A percentile compares a stretch with the other conserved stretches of the same genome.
Conservation (phyloP, 2,888 invertebrate species). For the Deilephila elpenor region DNA sequence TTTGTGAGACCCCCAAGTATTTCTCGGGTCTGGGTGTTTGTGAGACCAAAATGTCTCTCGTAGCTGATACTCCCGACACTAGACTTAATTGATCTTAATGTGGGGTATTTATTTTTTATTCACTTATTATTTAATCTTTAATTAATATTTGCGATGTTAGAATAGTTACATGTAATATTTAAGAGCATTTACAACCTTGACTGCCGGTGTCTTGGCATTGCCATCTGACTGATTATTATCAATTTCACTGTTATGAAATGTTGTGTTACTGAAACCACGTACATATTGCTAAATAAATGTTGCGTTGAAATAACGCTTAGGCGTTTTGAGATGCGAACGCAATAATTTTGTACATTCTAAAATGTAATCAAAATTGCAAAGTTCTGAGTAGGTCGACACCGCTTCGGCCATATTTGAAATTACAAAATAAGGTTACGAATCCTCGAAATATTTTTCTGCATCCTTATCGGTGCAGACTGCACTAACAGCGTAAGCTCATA, state of each 20-base stretch:
- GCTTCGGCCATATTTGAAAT: not conserved
- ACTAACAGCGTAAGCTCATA: too few species aligned
- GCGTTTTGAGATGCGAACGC: constrained; percentile 29
- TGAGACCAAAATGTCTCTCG: too few species aligned
- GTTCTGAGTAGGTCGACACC: constrained; percentile 15
- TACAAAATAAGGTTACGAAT: not conserved
- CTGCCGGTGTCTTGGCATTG: constrained; percentile 59
- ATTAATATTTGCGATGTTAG: constrained; percentile 16
- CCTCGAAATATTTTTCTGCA: not conserved
- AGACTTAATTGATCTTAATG: too few species aligned
- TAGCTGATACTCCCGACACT: too few species aligned
- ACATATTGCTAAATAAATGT: constrained; percentile 57
- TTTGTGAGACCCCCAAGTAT: too few species aligned
- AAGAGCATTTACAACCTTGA: constrained; percentile 52
- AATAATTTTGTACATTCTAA: constrained; percentile 31
- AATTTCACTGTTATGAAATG: constrained; percentile 70
- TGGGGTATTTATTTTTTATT: too few species aligned
- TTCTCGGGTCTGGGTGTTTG: too few species aligned
- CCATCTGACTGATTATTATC: constrained; percentile 59
- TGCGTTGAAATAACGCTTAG: constrained; percentile 44
- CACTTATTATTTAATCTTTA: not conserved
- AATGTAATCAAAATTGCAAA: constrained; percentile 26
- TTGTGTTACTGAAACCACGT: constrained; percentile 61
- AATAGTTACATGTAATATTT: constrained; percentile 24
- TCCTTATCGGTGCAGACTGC: not conserved